These are phyloP conservation scores for Nerophis lumbriciformis DNA, from an alignment of 2,113 vertebrate genomes.

Conservation along the genomic window DNA sequence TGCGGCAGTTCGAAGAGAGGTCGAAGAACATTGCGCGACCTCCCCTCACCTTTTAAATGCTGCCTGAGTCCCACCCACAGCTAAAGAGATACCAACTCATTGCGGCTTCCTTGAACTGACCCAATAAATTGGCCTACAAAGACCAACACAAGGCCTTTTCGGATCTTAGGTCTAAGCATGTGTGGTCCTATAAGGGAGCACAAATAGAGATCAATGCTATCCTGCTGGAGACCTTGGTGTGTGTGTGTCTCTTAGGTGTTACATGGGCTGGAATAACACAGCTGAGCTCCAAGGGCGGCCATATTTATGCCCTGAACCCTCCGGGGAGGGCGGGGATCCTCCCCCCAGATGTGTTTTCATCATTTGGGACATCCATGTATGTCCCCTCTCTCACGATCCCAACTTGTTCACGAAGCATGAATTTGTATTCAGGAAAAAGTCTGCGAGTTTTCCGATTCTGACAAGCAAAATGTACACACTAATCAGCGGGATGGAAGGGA, in stretches of 20 bases:
- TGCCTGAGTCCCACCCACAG: constrained; percentile 36
- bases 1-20: constrained; percentile 32
- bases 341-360: constrained; percentile 38
- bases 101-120: constrained; percentile 25
- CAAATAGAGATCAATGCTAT: constrained; percentile 64
- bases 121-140: constrained; percentile 46
- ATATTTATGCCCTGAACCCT: constrained; percentile 51
- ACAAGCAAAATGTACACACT: constrained; percentile 57
- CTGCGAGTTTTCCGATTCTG: constrained; percentile 25
- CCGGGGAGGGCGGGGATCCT: constrained; percentile 37
- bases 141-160: constrained; percentile 37
- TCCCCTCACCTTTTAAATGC: constrained; percentile 16
- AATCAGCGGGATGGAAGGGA: constrained; percentile 44
- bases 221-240: constrained; percentile 62
- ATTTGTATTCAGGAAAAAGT: not conserved
- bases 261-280: constrained; percentile 60
- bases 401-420: not conserved
- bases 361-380: constrained; percentile 10
- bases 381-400: constrained; percentile 10
- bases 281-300: constrained; percentile 56
- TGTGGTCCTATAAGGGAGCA: constrained; percentile 69
- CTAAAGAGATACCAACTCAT: constrained; percentile 24
- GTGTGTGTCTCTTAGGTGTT: constrained; percentile 49
- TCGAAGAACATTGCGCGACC: constrained; percentile 23
- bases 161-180: constrained; percentile 29